Conservation (phyloP, 2,797 vertebrate species). For the Clarias platycephalus region DNA sequence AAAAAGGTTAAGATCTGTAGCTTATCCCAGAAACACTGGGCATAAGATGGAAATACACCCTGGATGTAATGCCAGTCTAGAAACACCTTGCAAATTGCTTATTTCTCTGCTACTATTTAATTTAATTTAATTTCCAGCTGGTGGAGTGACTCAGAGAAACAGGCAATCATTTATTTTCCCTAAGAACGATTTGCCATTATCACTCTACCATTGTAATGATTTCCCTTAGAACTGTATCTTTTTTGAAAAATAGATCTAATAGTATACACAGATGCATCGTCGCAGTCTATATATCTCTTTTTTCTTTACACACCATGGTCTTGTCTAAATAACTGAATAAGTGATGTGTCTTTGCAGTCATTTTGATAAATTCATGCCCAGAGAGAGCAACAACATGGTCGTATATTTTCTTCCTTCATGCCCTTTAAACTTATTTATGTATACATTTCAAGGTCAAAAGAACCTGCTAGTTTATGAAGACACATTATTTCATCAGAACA, state of each 20-base stretch:
- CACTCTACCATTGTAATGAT: background rate
- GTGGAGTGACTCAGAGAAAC: background rate
- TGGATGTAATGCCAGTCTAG: background rate
- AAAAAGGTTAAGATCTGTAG: background rate
- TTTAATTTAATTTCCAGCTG: slow-evolving; percentile 1
- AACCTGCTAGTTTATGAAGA: slow-evolving; percentile 74
- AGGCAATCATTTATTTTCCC: slow-evolving; percentile 16
- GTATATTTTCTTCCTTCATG: slow-evolving; percentile 67
- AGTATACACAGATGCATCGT: slow-evolving; percentile 23
- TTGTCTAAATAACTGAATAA: slow-evolving; percentile 72
- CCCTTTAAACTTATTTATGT: slow-evolving; percentile 66
- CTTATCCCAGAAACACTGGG: background rate
- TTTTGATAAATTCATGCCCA: slow-evolving; percentile 74
- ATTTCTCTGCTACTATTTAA: background rate
- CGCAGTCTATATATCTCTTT: slow-evolving; percentile 28
- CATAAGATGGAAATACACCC: background rate
- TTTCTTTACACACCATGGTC: slow-evolving; percentile 54
- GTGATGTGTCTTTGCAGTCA: slow-evolving; percentile 64
- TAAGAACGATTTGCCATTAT: slow-evolving; percentile 6
- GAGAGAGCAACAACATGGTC: slow-evolving; percentile 58
- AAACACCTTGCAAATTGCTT: background rate
- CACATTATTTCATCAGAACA: slow-evolving; percentile 62
- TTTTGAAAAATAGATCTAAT: slow-evolving; percentile 11
- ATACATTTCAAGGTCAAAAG: slow-evolving; percentile 73
- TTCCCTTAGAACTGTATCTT: slow-evolving; percentile 22